Conservation (phyloP, 2,113 vertebrate genomes). For the Athene cunicularia region DNA sequence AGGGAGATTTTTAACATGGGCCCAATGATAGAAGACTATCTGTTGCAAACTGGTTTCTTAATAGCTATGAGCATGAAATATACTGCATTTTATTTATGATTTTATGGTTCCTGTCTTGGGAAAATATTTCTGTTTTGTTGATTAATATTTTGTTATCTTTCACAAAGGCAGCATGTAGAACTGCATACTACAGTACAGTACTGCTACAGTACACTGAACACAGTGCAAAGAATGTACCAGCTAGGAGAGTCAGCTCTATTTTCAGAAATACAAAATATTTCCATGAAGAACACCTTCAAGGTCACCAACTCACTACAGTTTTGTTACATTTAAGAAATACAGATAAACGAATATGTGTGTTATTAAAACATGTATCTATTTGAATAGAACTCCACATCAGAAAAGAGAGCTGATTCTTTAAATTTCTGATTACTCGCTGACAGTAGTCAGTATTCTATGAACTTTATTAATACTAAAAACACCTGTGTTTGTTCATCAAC, state of each 20-base stretch:
- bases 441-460: neutral
- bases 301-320: neutral
- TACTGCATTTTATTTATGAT: neutral
- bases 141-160: neutral
- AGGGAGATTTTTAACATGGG: slow-evolving; percentile 47
- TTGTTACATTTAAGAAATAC: neutral
- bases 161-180: neutral
- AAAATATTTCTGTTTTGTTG: neutral
- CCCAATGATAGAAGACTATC: neutral
- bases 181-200: rapidly evolving
- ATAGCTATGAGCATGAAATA: neutral
- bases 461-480: neutral
- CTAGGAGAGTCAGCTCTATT: neutral
- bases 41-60: neutral
- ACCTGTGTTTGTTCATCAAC: neutral
- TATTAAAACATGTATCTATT: neutral
- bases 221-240: neutral
- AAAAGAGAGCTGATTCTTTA: neutral
- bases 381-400: neutral
- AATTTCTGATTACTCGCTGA: neutral
- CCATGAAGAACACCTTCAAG: neutral
- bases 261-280: neutral
- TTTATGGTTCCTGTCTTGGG: neutral
- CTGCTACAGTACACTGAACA: neutral
- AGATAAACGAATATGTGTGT: neutral